Percentiles rank a stretch among this genome's conserved stretches.
These are phyloP conservation scores for Clitarchus hookeri DNA, from an alignment of 2,888 invertebrate species.

Conservation along the genomic window DNA sequence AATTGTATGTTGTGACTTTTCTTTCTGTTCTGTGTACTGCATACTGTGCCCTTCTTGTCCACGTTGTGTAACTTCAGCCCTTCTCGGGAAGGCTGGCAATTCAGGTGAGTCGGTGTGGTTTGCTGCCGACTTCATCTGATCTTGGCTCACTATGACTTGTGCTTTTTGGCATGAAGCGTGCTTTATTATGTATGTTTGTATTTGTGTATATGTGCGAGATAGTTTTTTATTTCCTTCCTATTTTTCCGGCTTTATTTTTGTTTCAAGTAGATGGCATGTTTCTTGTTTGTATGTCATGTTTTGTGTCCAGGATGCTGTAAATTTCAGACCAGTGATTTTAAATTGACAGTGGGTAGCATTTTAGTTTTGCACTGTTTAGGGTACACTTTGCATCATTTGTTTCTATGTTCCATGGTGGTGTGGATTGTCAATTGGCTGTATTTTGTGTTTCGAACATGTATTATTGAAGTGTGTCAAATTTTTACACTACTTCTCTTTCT, in stretches of 20 bases:
- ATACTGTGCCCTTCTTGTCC: constrained; percentile 26
- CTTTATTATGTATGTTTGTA: neutral
- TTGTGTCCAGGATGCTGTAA: too few species aligned
- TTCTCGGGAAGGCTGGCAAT: constrained; percentile 55
- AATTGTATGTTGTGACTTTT: constrained; percentile 33
- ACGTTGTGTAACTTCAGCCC: constrained; percentile 46
- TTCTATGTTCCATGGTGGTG: too few species aligned
- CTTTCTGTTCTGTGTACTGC: constrained; percentile 36
- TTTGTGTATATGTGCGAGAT: constrained; percentile 10
- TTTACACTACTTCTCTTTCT: too few species aligned
- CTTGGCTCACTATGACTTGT: neutral
- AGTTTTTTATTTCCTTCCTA: neutral
- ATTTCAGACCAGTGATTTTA: too few species aligned
- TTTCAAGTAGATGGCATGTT: neutral
- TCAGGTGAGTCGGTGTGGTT: constrained; percentile 52
- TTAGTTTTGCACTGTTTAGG: too few species aligned
- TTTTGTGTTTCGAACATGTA: too few species aligned
- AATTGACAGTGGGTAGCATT: too few species aligned
- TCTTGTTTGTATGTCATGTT: neutral
- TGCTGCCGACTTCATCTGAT: neutral
- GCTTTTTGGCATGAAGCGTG: neutral
- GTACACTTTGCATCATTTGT: too few species aligned
- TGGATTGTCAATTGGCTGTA: too few species aligned
- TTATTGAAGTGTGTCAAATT: too few species aligned
- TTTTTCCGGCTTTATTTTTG: neutral